These are phyloP conservation scores for Phania funesta DNA, from an alignment of 2,888 invertebrate genomes.

Conservation along the genomic window DNA sequence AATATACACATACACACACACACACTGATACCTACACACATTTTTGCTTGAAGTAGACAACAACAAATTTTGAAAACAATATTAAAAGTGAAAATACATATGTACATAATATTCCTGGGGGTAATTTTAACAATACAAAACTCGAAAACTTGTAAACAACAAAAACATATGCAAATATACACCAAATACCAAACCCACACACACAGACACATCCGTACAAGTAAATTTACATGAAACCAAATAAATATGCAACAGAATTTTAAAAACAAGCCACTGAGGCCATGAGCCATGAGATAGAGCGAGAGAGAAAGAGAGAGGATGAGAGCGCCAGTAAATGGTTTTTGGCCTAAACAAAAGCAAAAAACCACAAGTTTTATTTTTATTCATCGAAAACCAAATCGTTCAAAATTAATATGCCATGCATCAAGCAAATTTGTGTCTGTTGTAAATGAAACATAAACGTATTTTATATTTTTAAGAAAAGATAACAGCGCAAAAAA, in stretches of 20 bases:
- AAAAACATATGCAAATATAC: constrained; percentile 32
- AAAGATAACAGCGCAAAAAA: constrained; percentile 3
- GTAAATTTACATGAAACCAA: constrained; percentile 10
- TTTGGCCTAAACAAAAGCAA: background rate
- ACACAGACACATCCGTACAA: background rate
- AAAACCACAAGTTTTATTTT: constrained; percentile 23
- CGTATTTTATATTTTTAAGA: constrained; percentile 2
- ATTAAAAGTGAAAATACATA: constrained; percentile 67
- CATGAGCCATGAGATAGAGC: too few relatives aligned
- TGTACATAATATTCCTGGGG: constrained; percentile 64
- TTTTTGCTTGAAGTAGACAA: background rate
- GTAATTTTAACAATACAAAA: constrained; percentile 61
- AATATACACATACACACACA: background rate
- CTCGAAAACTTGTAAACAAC: constrained; percentile 1
- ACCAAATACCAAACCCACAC: background rate
- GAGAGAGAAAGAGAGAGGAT: background rate
- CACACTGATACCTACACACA: background rate
- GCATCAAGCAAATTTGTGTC: constrained; percentile 51
- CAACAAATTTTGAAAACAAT: constrained; percentile 61
- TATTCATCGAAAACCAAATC: constrained; percentile 48
- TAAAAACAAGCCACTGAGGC: background rate
- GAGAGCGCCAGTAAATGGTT: constrained; percentile 10
- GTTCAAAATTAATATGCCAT: constrained; percentile 64
- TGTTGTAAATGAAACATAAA: constrained; percentile 53
- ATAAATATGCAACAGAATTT: constrained; percentile 42